Evolutionary conservation across 2,113 vertebrate genomes (phyloP), one percentile per base, ranked within the genome.

Genomic region (Capricornis sumatraensis): DNA sequence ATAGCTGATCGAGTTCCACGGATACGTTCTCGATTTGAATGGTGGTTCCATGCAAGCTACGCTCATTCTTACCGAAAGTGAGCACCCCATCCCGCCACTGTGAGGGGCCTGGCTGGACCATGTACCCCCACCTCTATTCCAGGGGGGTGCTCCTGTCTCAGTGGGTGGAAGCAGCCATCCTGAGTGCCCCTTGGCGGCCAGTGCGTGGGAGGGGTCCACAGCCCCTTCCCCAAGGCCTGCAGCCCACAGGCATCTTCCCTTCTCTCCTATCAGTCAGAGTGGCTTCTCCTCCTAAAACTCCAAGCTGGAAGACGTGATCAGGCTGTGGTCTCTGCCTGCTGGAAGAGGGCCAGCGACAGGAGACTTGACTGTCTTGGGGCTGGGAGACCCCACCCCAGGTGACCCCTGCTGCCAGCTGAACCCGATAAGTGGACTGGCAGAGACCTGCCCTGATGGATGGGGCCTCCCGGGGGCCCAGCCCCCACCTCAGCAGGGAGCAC

Each of bases 231-330:
- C 43, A 2, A 17, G 43, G 57, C 76, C 50, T 5, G n/a, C 57
- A 7, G 50, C 78, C 64, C 78, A 57, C 4, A 0, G 1, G 2
- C 2, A 0, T 21, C n/a, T 27, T 60, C 60, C 60, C 33, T 86
- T 86, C 45, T 87, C 30, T 93, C 82, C 43, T 12, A 40, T 0
- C 91, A 97, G 96, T 67, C 92, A 92, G 53, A 95, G 92, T 3
- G 78, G 92, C 78, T 97, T 97, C 83, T 96, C 91, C 57, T 91
- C 95, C 67, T 96, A 27, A 89, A 0, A 28, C 76, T 91, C 43
- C 1, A 1, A 52, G 53, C 83, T 50, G 82, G 76, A 76, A 17
- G 30, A 55, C 33, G 0, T 6, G 36, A 17, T 74, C 30, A 57
- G 62, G 60, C 87, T 25, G 47, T 19, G 4, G 50, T 16, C 40